These are phyloP conservation scores for Sebastes trivittatus DNA, from an alignment of 2,797 vertebrate species.

Conservation along the genomic window DNA sequence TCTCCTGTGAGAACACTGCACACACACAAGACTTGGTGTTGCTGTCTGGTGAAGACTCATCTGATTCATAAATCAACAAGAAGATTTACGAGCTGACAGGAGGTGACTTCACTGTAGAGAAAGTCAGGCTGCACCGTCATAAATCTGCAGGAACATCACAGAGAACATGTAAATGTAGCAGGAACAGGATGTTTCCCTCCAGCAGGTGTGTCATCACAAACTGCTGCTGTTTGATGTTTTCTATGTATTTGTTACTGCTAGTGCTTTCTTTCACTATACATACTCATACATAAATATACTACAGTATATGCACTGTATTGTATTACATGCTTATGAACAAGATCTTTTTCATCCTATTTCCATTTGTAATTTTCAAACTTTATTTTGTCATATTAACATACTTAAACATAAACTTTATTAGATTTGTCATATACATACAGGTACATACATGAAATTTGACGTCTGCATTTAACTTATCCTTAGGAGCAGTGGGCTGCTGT, in stretches of 20 bases:
- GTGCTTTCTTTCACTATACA: neutral
- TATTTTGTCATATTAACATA: neutral
- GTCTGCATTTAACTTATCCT: neutral
- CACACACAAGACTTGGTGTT: neutral
- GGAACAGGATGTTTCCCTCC: neutral
- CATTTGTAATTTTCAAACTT: neutral
- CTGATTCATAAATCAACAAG: conserved; percentile 15
- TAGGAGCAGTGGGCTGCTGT: no score
- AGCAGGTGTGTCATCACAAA: neutral
- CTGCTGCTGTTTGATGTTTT: neutral
- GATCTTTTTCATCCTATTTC: neutral
- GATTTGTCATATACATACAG: no score
- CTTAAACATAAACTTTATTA: no score
- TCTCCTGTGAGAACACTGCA: neutral
- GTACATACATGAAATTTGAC: no score
- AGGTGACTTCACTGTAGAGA: neutral
- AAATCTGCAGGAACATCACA: neutral
- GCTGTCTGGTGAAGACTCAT: neutral
- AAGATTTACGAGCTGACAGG: neutral
- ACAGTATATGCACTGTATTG: neutral
- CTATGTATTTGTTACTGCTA: neutral
- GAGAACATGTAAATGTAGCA: neutral
- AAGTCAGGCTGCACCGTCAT: neutral
- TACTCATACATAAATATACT: neutral
- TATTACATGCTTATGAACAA: neutral